Evolutionary conservation across 2,113 vertebrate genomes (phyloP).

Genomic region (Entelurus aequoreus): DNA sequence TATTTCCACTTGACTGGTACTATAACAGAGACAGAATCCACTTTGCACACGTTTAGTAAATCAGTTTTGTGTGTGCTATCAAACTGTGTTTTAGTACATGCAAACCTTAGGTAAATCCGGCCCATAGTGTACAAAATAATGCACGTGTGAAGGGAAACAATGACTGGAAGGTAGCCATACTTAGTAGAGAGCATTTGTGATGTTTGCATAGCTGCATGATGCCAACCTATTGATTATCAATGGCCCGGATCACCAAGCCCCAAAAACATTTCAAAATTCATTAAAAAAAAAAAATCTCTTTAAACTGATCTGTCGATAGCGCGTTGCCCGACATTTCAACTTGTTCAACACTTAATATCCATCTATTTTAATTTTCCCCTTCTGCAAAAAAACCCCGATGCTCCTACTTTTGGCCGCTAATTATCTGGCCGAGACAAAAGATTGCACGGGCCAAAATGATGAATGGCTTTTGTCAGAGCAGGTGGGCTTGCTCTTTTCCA

Average conservation of each 20-base stretch:
- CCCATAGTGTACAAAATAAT: no score
- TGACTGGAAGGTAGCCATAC: conserved; percentile 23
- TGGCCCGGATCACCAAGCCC: conserved; percentile 3
- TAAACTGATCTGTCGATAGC: neutral
- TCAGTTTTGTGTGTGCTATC: no score
- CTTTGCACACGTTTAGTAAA: no score
- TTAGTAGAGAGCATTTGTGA: conserved; percentile 12
- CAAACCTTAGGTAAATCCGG: no score
- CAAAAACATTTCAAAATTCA: conserved; percentile 24
- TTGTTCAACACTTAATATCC: conserved; percentile 21
- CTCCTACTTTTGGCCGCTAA: conserved; percentile 34
- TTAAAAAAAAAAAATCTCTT: neutral
- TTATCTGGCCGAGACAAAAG: conserved; percentile 44
- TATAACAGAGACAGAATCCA: no score
- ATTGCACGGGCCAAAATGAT: conserved; percentile 38
- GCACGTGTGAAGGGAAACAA: neutral
- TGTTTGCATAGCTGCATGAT: conserved; percentile 6
- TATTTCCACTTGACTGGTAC: no score
- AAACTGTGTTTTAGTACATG: no score
- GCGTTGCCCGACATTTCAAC: conserved; percentile 33
- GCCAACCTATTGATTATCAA: neutral
- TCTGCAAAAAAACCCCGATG: conserved; percentile 17
- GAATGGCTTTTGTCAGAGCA: conserved; percentile 56
- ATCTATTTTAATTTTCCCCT: conserved; percentile 21
- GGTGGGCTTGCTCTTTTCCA: conserved; percentile 51